Evolutionary conservation across 2,888 invertebrate genomes (phyloP), one percentile per base, ranked within the genome.

Genomic region (Hirtodrosophila confusa): DNA sequence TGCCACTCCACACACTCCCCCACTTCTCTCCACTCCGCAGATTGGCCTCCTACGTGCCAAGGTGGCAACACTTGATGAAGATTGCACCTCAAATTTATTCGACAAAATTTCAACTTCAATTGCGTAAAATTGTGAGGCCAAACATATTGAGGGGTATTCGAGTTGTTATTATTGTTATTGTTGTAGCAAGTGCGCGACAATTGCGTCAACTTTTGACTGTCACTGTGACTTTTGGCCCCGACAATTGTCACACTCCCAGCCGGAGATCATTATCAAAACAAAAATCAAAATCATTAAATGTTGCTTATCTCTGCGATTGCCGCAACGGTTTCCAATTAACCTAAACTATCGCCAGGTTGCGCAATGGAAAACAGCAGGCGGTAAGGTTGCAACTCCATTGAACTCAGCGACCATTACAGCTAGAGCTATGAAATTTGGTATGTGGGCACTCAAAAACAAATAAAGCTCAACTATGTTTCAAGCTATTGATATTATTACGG

Each of bases 31-130:
- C 29, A 44, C 37, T 53, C 48, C 39, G 44, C 39, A 33, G 35
- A 17, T 11, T 54, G 48, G 10, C 56, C 74, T 51, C 74, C 67
- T 82, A 79, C 78, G 82, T 82, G 82, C 82, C 82, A 72, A 66
- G 80, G 78, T 56, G 75, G 51, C 75, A 50, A 36, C 58, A 60
- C 60, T 69, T 69, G 60, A 51, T 49, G 55, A 66, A 69, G 73
- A 77, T 77, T 77, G 76, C 76, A 75, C 72, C 72, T 56, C 31
- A 12, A 43, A 35, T 31, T 6, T 8, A 31, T 31, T 31, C 31
- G 31, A 31, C 7, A 31, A 31, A 31, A 31, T 31, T 40, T 8
- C n/a, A 72, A 37, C 44, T 60, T 37, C 35, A 57, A 69, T 79
- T 79, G 82, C 78, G 78, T 69, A 82, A 79, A 82, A 45, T 36